A percentile compares a stretch with the other conserved stretches of the same genome.
These are phyloP conservation scores for Chloroclystis v-ata DNA, from an alignment of 2,888 invertebrate species.

Conservation along the genomic window DNA sequence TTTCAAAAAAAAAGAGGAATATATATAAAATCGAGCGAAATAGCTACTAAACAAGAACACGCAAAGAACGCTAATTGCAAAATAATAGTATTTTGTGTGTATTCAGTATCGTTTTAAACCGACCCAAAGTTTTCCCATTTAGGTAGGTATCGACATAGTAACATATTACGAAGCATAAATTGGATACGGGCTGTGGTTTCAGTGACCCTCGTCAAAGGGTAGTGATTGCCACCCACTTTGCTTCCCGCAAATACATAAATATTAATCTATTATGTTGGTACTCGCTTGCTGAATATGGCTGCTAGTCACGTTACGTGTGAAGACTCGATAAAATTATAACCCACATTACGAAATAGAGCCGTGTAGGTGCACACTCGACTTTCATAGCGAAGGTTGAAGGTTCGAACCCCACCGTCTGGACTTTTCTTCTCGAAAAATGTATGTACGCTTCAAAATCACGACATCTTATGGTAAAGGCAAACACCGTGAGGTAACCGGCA, in stretches of 20 bases:
- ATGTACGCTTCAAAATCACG: no score
- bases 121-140: constrained; percentile 25
- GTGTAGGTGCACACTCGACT: neutral
- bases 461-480: no score
- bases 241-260: constrained; percentile 3
- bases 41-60: no score
- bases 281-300: neutral
- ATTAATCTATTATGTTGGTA: neutral
- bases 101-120: constrained; percentile 12
- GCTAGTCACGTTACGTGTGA: neutral
- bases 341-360: neutral
- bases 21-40: no score
- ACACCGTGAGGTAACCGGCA: no score
- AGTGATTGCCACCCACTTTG: constrained; percentile 26
- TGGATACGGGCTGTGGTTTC: constrained; percentile 25
- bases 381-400: no score
- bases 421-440: no score
- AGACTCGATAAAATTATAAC: constrained; percentile 1
- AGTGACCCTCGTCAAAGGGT: constrained; percentile 33
- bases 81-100: no score
- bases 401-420: no score
- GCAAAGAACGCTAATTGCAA: no score
- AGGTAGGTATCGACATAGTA: constrained; percentile 19
- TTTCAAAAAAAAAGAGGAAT: no score
- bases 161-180: constrained; percentile 28